Evolutionary conservation across 2,797 vertebrate genomes (phyloP), one percentile per base, ranked within the genome.

Genomic region (Okamejei kenojei): DNA sequence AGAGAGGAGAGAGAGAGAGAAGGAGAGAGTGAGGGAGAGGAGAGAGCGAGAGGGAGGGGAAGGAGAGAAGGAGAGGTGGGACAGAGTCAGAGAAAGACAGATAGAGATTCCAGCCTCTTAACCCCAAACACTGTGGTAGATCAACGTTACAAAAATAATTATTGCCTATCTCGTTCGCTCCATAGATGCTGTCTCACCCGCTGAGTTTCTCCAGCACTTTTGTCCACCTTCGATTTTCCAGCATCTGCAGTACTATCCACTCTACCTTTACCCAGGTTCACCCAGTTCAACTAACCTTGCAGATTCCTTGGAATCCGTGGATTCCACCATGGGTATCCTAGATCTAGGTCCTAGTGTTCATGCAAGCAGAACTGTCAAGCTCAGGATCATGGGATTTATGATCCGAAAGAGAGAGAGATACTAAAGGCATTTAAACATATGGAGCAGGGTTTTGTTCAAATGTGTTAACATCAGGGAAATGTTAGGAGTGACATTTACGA

Each of bases 401-500:
- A 8, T 65, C 58, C 32, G 1, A 86, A 13, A n/a, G 58, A 65
- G 45, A 63, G 45, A 77, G 84, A 68, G 61, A 88, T 68, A 19
- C 61, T 68, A 35, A 88, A 65, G 84, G 17, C 63, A 88, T 88
- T 88, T 88, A 65, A 68, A 88, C 63, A 88, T 68, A 35, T 88
- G 63, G 84, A 88, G 63, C 63, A 35, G 84, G 17, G 61, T 32
- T 88, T 45, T 23, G 38, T 92, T 76, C 90, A 92, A 71, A 76
- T 71, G 35, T 92, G 90, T 76, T 38, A 92, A 74, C 68, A n/a
- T 92, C 29, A 76, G 71, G 71, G 35, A 76, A 92, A 76, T 76
- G 71, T 92, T 92, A 91, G 11, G 71, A 63, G 71, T 92, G 90
- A 76, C 38, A 92, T 92, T 92, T 92, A 92, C 15, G 71, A 92